phyloP scores from a whole-genome alignment of 2,797 vertebrate genomes.

The Lepidocolaptes lacrymiger region DNA sequence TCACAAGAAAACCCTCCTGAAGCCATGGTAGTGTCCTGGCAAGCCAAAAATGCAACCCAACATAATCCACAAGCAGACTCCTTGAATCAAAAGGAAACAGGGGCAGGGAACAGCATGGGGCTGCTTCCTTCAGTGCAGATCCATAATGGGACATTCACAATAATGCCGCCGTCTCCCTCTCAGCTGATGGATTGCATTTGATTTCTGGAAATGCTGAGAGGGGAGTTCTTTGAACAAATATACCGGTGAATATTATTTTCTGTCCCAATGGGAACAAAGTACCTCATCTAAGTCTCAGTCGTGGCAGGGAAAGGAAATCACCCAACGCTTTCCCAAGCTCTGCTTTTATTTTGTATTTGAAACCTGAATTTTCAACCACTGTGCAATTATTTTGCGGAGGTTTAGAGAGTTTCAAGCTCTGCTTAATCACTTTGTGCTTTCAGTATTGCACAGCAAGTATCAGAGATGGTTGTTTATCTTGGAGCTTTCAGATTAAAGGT shows the following conservation, averaged over 20 bases:
- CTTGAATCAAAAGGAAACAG: slow-evolving; percentile 61
- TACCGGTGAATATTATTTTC: slow-evolving; percentile 43
- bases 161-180: slow-evolving; percentile 8
- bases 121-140: slow-evolving; percentile 27
- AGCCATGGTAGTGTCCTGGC: slow-evolving; percentile 58
- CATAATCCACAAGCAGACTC: slow-evolving; percentile 50
- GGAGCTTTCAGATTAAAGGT: background rate
- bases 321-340: background rate
- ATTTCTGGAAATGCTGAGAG: slow-evolving; percentile 42
- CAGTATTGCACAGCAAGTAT: background rate
- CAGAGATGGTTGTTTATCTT: background rate
- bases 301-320: background rate
- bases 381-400: background rate
- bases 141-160: slow-evolving; percentile 39
- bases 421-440: background rate
- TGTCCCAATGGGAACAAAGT: slow-evolving; percentile 20
- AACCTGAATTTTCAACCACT: background rate
- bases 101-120: slow-evolving; percentile 47
- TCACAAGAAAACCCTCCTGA: slow-evolving; percentile 51
- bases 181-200: slow-evolving; percentile 40
- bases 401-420: background rate
- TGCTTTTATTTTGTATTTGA: background rate
- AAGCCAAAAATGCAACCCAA: slow-evolving; percentile 51
- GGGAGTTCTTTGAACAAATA: slow-evolving; percentile 23
- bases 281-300: background rate